Percentiles rank a stretch among this genome's conserved stretches.
phyloP scores from a whole-genome alignment of 2,888 invertebrate genomes.

The Tetropium fuscum region DNA sequence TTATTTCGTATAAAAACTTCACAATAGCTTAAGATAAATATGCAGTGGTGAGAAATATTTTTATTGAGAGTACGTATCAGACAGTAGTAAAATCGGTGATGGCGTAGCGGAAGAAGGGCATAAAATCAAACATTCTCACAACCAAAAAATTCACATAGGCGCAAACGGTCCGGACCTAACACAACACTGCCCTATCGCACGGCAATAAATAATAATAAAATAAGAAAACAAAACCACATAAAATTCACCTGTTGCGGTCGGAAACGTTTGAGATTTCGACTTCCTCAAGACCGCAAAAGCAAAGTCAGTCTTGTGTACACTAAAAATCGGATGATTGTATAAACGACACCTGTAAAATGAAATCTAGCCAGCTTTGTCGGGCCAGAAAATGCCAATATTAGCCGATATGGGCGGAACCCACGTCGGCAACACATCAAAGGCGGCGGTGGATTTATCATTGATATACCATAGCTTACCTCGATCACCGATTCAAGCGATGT shows the following conservation, averaged over 20 bases:
- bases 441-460: conserved; percentile 40
- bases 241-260: conserved; percentile 24
- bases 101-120: conserved; percentile 17
- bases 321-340: conserved; percentile 9
- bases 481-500: conserved; percentile 36
- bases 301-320: conserved; percentile 4
- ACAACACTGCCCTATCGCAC: conserved; percentile 17
- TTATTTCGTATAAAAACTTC: too few relatives aligned
- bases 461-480: conserved; percentile 36
- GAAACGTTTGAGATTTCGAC: conserved; percentile 26
- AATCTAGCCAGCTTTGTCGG: conserved; percentile 28
- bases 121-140: conserved; percentile 15
- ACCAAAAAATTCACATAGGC: conserved; percentile 20
- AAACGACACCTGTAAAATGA: conserved; percentile 16
- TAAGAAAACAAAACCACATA: conserved; percentile 20
- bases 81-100: conserved; percentile 1
- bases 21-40: too few relatives aligned
- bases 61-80: too few relatives aligned
- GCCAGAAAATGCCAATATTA: conserved; percentile 42
- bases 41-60: too few relatives aligned
- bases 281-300: conserved; percentile 30
- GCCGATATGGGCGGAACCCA: conserved; percentile 35
- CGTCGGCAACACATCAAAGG: conserved; percentile 43
- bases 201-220: conserved; percentile 28
- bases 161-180: conserved; percentile 19